phyloP scores from a whole-genome alignment of 2,113 vertebrate species.

The Rhea pennata region DNA sequence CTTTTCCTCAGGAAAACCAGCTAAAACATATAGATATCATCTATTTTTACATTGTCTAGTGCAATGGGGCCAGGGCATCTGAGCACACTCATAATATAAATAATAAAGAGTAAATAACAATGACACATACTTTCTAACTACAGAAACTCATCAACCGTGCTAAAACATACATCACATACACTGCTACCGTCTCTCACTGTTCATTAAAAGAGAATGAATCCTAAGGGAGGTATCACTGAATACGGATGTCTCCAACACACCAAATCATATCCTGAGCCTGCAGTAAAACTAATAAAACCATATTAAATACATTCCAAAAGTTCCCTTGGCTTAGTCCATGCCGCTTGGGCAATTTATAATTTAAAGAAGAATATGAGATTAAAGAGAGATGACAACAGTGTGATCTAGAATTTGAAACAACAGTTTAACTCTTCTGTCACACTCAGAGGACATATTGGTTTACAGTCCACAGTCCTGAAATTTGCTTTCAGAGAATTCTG shows the following conservation, averaged over 20 bases:
- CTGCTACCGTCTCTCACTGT: background rate
- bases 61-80: background rate
- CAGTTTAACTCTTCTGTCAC: background rate
- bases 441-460: background rate
- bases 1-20: background rate
- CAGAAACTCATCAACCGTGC: conserved; percentile 35
- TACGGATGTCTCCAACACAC: conserved; percentile 28
- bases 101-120: conserved; percentile 44
- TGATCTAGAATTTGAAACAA: conserved; percentile 38
- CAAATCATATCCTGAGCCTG: conserved; percentile 46
- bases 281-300: conserved; percentile 62
- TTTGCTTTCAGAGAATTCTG: background rate
- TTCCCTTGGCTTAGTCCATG: conserved; percentile 29
- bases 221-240: conserved; percentile 26
- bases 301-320: conserved; percentile 56
- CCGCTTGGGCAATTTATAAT: conserved; percentile 57
- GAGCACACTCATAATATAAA: background rate
- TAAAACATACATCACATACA: conserved; percentile 2
- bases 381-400: conserved; percentile 18
- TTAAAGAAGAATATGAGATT: conserved; percentile 62
- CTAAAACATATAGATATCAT: background rate
- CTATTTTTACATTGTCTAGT: background rate
- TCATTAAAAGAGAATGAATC: conserved; percentile 64
- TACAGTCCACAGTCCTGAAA: background rate
- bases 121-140: background rate